Evolutionary conservation across 2,113 vertebrate species (phyloP), one percentile per base, ranked within the genome.

Genomic region (Tyrannus savana): DNA sequence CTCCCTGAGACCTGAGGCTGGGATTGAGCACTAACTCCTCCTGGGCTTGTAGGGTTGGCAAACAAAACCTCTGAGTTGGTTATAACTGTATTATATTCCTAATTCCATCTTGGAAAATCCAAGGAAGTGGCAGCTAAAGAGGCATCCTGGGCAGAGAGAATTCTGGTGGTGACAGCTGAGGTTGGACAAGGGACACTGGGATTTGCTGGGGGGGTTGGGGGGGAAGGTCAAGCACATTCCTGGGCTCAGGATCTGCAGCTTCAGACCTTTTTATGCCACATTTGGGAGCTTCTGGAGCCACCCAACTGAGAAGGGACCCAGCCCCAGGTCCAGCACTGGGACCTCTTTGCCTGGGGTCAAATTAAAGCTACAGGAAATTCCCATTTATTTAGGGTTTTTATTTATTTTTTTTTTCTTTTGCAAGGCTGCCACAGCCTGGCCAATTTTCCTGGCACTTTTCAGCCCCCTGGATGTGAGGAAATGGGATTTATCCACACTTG

Each of bases 261-360:
- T 56, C 55, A 56, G 55, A 7, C 55, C 35, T 66, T 69, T 39
- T 24, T 69, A 35, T 21, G 25, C 12, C 37, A 31, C 2, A 2
- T 2, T 69, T n/a, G 15, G 23, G 46, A 83, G 71, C 19, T 84
- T n/a, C 22, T 41, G 35, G 37, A 77, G 19, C 16, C 15, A 5
- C 53, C 55, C n/a, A 68, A 35, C 14, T 39, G 68, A 41, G 7
- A 0, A 1, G 10, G 37, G 55, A 50, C 37, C 4, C 0, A 1
- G n/a, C 73, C 19, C 14, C 67, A 49, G 30, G 18, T 78, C 76
- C 72, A 31, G n/a, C 39, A n/a, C 7, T 0, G 4, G 24, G 39
- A 25, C 0, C 4, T 69, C n/a, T 46, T 75, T 73, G 42, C 42
- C 15, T 15, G 15, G 15, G 42, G 16, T 39, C 39, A 39, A 39